phyloP scores from a whole-genome alignment of 2,113 vertebrate species.

The Falcunculus frontatus region DNA sequence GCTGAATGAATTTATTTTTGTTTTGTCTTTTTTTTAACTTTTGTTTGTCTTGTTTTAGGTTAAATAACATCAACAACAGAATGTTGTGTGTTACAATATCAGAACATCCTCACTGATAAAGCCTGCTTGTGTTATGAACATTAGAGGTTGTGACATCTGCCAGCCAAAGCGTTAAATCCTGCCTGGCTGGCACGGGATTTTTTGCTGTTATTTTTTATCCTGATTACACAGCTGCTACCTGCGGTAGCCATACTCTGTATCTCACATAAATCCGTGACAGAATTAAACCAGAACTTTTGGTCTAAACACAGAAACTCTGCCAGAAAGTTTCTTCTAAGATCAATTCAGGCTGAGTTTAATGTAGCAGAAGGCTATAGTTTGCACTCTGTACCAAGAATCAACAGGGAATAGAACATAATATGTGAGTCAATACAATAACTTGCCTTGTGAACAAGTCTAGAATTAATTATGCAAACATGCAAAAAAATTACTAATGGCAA shows the following conservation, averaged over 20 bases:
- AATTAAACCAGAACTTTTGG: neutral
- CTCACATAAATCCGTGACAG: neutral
- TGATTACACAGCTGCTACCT: neutral
- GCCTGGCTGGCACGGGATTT: neutral
- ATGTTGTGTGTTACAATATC: neutral
- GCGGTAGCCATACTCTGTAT: neutral
- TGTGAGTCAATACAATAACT: neutral
- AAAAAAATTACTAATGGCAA: neutral
- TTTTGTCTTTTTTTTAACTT: neutral
- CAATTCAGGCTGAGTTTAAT: neutral
- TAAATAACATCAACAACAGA: neutral
- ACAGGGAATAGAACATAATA: neutral
- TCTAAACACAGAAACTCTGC: neutral
- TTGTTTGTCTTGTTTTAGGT: neutral
- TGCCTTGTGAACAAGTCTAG: neutral
- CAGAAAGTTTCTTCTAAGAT: neutral
- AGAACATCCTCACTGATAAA: neutral
- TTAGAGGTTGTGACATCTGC: neutral
- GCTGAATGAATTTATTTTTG: neutral
- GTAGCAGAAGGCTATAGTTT: neutral
- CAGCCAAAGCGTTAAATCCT: neutral
- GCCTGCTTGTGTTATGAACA: neutral
- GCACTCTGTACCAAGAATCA: neutral
- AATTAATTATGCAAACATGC: neutral
- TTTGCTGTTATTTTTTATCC: neutral